Evolutionary conservation across 2,888 invertebrate genomes (phyloP).

Genomic region (Agelastica alni): DNA sequence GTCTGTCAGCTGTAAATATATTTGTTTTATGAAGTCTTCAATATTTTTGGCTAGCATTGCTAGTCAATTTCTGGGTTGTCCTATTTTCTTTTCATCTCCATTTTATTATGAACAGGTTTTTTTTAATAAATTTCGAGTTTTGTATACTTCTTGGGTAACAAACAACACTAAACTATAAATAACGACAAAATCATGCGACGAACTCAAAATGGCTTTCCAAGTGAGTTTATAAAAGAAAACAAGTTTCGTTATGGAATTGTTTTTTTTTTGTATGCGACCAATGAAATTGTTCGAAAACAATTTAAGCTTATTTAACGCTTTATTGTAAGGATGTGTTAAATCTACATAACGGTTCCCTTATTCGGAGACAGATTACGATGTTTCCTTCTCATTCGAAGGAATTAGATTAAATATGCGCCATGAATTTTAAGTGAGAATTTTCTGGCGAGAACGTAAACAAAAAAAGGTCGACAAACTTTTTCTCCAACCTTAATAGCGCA

Average conservation of each 20-base stretch:
- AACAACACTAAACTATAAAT: too few species aligned
- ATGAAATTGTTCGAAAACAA: neutral
- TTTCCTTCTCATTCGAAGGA: neutral
- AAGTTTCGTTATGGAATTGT: neutral
- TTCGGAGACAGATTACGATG: neutral
- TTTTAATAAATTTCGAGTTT: neutral
- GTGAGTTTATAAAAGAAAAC: too few species aligned
- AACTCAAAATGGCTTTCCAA: too few species aligned
- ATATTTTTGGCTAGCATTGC: too few species aligned
- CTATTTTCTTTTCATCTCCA: too few species aligned
- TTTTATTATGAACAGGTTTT: neutral
- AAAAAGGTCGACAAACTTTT: neutral
- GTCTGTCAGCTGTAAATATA: too few species aligned
- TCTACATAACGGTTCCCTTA: neutral
- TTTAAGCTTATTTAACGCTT: neutral
- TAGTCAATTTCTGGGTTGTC: too few species aligned
- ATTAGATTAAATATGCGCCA: neutral
- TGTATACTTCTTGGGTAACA: too few species aligned
- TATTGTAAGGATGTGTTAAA: neutral
- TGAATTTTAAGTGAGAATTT: constrained; percentile 1
- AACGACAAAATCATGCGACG: too few species aligned
- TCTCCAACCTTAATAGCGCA: too few species aligned
- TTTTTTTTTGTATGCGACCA: neutral
- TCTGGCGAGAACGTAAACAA: neutral
- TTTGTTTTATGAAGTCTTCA: too few species aligned